Conservation (phyloP, 2,113 vertebrate genomes). For the Oreotrochilus melanogaster region DNA sequence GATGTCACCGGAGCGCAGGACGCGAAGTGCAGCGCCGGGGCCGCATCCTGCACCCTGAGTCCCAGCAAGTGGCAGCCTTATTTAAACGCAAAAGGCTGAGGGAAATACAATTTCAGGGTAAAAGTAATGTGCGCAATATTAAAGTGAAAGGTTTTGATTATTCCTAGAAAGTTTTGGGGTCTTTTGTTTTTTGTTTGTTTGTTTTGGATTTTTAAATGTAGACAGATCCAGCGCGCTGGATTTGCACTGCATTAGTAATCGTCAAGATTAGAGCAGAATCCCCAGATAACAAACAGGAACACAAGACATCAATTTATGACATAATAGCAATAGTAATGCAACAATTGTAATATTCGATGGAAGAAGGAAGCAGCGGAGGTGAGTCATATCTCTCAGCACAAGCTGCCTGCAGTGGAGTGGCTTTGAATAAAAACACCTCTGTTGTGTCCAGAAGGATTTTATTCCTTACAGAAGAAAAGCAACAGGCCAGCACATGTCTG, state of each 20-base stretch:
- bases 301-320: conserved; percentile 63
- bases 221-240: conserved; percentile 39
- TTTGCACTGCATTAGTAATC: conserved; percentile 62
- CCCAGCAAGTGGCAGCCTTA: background rate
- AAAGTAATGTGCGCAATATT: background rate
- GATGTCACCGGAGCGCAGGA: background rate
- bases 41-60: background rate
- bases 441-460: background rate
- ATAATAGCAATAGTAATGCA: conserved; percentile 48
- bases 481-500: background rate
- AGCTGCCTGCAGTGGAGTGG: background rate
- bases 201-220: conserved; percentile 12
- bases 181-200: too few relatives aligned
- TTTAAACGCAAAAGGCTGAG: background rate
- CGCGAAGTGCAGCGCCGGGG: fast-evolving
- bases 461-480: background rate
- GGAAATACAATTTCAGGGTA: background rate
- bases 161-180: conserved; percentile 22
- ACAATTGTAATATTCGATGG: background rate
- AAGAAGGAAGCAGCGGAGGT: background rate
- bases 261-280: conserved; percentile 70
- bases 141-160: conserved; percentile 66
- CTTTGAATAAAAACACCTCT: background rate
- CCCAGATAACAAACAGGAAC: conserved; percentile 57
- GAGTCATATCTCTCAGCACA: background rate